A percentile compares a stretch with the other conserved stretches of the same genome.
phyloP scores from a whole-genome alignment of 2,113 vertebrate species.

The Rutilus rutilus region DNA sequence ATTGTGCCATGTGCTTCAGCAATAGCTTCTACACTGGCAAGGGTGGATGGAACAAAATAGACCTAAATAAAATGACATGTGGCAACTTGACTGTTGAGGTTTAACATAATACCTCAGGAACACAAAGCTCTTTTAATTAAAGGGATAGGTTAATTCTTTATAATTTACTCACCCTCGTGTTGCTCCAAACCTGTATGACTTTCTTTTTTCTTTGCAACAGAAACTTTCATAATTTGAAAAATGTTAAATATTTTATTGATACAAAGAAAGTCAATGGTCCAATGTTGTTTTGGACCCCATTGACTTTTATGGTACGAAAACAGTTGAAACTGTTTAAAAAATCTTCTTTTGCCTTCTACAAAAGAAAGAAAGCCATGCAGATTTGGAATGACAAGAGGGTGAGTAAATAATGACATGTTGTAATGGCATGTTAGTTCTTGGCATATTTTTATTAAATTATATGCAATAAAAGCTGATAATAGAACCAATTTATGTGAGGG shows the following conservation, averaged over 20 bases:
- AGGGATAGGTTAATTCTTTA: background rate
- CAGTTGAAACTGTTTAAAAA: background rate
- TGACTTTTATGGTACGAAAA: too few species aligned
- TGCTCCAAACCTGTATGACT: background rate
- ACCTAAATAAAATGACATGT: background rate
- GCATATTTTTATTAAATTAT: too few species aligned
- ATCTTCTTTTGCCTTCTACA: background rate
- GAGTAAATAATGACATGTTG: background rate
- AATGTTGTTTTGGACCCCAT: background rate
- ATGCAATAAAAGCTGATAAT: background rate
- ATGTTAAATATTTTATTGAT: background rate
- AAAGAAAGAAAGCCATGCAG: background rate
- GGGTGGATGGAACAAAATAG: background rate
- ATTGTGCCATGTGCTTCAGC: conserved; percentile 19
- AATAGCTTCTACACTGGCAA: background rate
- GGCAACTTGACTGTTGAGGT: background rate
- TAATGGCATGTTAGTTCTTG: too few species aligned
- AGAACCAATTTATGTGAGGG: background rate
- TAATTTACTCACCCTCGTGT: background rate
- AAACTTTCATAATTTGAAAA: too few species aligned
- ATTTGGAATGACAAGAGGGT: background rate
- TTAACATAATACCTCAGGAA: background rate
- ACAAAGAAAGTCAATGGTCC: background rate
- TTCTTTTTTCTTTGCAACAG: too few species aligned
- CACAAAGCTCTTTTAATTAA: background rate